Conservation (phyloP, 2,113 vertebrate species). For the Myanophis thanlyinensis region DNA sequence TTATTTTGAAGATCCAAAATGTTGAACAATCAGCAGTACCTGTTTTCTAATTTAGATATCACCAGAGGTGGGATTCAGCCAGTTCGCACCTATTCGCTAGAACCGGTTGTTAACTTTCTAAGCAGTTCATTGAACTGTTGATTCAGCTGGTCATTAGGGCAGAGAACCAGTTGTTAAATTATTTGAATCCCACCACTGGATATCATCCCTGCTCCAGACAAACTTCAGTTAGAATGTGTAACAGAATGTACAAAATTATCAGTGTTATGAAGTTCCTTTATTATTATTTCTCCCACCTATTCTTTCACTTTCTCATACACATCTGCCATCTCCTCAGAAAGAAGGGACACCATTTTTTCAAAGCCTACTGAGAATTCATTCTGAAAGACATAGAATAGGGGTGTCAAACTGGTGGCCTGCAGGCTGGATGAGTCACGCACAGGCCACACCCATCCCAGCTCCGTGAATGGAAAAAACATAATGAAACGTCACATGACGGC, state of each 20-base stretch:
- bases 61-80: no score
- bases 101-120: no score
- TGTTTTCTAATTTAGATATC: background rate
- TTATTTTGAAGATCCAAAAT: background rate
- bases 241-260: background rate
- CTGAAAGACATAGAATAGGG: background rate
- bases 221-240: background rate
- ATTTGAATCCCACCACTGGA: no score
- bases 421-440: no score
- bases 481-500: no score
- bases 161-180: no score
- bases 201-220: background rate
- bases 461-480: no score
- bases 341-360: background rate
- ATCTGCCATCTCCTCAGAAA: background rate
- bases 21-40: background rate
- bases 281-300: background rate
- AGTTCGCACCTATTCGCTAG: no score
- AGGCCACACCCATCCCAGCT: no score
- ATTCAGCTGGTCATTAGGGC: no score
- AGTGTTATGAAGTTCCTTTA: background rate
- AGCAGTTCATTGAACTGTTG: no score
- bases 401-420: no score
- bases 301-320: background rate
- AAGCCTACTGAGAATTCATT: background rate